Percentiles rank a stretch among this genome's conserved stretches.
These are phyloP conservation scores for Popillia japonica DNA, from an alignment of 1,140 invertebrate species.

Conservation along the genomic window DNA sequence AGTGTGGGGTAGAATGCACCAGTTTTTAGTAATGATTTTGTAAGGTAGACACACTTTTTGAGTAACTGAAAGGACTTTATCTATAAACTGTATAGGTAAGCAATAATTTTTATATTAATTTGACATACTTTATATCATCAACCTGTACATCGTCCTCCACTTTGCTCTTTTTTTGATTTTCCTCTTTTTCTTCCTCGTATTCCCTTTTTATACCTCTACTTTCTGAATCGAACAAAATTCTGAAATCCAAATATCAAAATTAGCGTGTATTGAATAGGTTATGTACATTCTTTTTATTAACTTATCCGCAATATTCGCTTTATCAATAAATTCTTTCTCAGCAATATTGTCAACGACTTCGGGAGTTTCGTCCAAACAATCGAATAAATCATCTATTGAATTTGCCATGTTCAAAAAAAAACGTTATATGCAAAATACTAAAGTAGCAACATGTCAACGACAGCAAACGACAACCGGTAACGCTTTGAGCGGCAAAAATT, in stretches of 20 bases:
- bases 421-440: neutral
- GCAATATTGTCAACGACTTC: conserved; percentile 39
- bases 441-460: conserved; percentile 10
- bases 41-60: no score
- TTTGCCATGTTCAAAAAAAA: conserved; percentile 51
- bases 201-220: conserved; percentile 43
- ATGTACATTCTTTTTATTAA: conserved; percentile 48
- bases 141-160: conserved; percentile 50
- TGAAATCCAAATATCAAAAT: conserved; percentile 39
- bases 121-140: conserved; percentile 55
- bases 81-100: no score
- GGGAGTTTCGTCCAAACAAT: conserved; percentile 53
- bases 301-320: conserved; percentile 46
- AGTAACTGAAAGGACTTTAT: no score
- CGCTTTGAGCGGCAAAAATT: neutral
- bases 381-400: conserved; percentile 57
- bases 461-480: neutral
- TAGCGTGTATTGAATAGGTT: conserved; percentile 55
- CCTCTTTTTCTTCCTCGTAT: conserved; percentile 40
- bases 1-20: no score
- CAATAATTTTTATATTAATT: neutral
- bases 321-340: conserved; percentile 40
- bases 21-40: no score
- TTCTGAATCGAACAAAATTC: conserved; percentile 39
- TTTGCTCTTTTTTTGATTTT: conserved; percentile 45